Evolutionary conservation across 2,797 vertebrate species (phyloP).

Genomic region (Lindbergichthys nudifrons): DNA sequence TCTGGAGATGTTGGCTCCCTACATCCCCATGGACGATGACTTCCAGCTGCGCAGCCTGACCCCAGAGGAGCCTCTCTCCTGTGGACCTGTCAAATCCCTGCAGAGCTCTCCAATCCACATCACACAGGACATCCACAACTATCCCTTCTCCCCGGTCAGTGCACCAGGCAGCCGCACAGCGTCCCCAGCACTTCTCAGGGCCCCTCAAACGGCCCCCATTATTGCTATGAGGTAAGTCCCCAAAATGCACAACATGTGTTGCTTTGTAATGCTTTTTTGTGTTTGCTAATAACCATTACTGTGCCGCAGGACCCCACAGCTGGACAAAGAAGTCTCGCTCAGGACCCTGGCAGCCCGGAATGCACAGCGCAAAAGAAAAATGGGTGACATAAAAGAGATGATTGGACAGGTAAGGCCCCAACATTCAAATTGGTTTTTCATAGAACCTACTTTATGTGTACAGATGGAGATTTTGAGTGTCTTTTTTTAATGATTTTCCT

Average conservation of each 20-base stretch:
- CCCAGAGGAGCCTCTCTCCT: constrained; percentile 83
- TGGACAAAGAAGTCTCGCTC: constrained; percentile 88
- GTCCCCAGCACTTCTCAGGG: constrained; percentile 77
- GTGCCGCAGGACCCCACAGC: constrained; percentile 83
- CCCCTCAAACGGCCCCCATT: constrained; percentile 31
- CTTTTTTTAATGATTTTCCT: constrained; percentile 38
- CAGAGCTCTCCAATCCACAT: constrained; percentile 77
- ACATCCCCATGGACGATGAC: constrained; percentile 99
- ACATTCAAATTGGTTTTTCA: not conserved
- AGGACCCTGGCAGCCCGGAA: constrained; percentile 90
- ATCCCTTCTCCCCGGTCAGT: constrained; percentile 80
- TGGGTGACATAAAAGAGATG: constrained; percentile 88
- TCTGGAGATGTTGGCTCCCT: constrained; percentile 97
- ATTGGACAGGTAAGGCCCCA: constrained; percentile 89
- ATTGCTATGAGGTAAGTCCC: constrained; percentile 64
- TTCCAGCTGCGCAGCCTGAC: constrained; percentile 94
- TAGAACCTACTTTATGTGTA: not conserved
- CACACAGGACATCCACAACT: constrained; percentile 77
- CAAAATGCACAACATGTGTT: not conserved
- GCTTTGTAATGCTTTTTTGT: not conserved
- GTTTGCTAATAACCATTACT: constrained; percentile 14
- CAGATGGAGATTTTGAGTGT: constrained; percentile 3
- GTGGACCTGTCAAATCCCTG: constrained; percentile 66
- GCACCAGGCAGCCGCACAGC: constrained; percentile 78
- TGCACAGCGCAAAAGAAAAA: constrained; percentile 94